Conservation (phyloP, 92 coral and sea anemone species). For the Metridium senile region DNA sequence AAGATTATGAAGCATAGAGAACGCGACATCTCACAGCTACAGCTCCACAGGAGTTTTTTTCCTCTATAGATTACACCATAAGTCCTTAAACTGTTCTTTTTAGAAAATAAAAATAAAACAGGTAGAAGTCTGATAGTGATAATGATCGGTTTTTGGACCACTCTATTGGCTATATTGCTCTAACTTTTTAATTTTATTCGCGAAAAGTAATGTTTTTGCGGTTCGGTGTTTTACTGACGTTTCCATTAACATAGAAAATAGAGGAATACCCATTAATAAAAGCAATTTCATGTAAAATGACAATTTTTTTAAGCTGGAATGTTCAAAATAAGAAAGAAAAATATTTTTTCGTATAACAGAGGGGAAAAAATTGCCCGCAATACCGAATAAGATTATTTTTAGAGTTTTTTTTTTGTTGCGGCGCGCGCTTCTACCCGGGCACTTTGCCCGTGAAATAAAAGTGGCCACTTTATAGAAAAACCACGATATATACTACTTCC, state of each 20-base stretch:
- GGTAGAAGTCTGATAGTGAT: neutral
- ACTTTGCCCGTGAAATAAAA: no score
- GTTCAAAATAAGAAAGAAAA: neutral
- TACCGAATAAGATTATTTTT: no score
- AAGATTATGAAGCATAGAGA: neutral
- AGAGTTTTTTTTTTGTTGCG: no score
- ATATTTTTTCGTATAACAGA: neutral
- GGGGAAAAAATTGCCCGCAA: neutral
- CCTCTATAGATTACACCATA: neutral
- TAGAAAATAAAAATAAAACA: neutral
- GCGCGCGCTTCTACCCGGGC: neutral
- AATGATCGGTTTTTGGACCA: neutral
- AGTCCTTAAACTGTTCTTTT: slow-evolving; percentile 1
- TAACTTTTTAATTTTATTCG: neutral
- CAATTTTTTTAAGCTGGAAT: no score
- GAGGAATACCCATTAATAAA: no score
- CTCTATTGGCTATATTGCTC: neutral
- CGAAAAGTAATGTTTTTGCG: slow-evolving; percentile 2
- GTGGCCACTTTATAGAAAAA: no score
- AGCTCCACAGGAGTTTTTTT: neutral
- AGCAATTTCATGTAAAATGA: neutral
- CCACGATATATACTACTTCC: neutral
- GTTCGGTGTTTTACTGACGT: neutral
- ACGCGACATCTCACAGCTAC: neutral
- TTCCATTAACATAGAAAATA: no score